Base-by-base conservation (phyloP, 2,888 invertebrate species). In the Brachypterus glaber region DNA sequence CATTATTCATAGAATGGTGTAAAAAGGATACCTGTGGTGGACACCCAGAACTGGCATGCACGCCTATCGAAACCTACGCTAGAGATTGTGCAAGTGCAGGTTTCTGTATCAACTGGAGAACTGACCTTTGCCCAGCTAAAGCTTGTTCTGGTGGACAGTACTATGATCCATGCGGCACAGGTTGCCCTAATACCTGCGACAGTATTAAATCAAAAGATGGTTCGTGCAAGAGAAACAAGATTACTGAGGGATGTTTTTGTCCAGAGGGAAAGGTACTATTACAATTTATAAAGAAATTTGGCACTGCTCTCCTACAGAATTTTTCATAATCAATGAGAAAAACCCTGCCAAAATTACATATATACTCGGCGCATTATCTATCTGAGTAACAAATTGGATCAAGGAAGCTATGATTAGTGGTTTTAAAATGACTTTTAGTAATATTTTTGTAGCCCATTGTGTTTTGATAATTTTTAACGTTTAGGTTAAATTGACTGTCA, bases 181-280 rank as follows among this genome's bases (percentile, higher is more conserved):
- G 71, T 35, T 82, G 82, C 51, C 73, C 74, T 25, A 63, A 71
- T 30, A 81, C 79, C 0, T 85, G 85, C 52, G 78, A 79, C 4
- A 74, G 72, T 49, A 59, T 75, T 31, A 58, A 69, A 3, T 40
- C 51, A 16, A 31, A 35, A 9, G 25, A 14, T 1, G 45, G 43
- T 35, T 40, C 46, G 24, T 33, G 27, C 5, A 59, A 58, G 31
- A 36, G 41, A 16, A 45, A 48, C 17, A 44, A 52, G n/a, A 57
- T 62, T 0, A 71, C 73, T 0, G 90, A 89, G 55, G 90, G 89
- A 1, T 92, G 92, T 63, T 86, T 82, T 72, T 92, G 92, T 64
- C 82, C 88, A 0, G 65, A 73, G 33, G 82, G 81, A 41, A 74
- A 78, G 63, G 80, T 82, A 51, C 41, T 44, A 43, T 32, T n/a